These are phyloP conservation scores for Anthonomus grandis DNA, from an alignment of 1,140 invertebrate species.

Conservation along the genomic window DNA sequence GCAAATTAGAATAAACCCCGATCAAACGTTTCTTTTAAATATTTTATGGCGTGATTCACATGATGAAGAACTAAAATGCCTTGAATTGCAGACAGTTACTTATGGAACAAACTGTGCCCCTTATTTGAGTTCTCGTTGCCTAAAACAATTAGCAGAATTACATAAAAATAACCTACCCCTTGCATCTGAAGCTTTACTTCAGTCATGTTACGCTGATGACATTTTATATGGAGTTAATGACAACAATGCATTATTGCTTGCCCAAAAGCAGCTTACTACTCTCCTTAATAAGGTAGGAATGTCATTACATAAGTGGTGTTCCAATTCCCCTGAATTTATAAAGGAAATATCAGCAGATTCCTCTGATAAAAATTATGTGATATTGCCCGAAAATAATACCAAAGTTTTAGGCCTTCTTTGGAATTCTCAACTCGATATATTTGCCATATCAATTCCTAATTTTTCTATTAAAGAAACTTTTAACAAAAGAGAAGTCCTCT, in stretches of 20 bases:
- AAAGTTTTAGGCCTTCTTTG: no score
- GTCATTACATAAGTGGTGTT: slow-evolving; percentile 13
- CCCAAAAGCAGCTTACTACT: not conserved
- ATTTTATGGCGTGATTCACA: slow-evolving; percentile 44
- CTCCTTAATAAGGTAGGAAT: slow-evolving; percentile 8
- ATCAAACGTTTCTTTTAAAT: slow-evolving; percentile 38
- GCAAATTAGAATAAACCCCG: slow-evolving; percentile 37
- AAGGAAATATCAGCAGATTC: no score
- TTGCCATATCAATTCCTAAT: no score
- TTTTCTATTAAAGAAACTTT: no score
- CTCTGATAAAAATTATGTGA: no score
- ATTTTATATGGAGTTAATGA: slow-evolving; percentile 19
- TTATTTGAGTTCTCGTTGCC: slow-evolving; percentile 35
- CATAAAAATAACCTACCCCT: slow-evolving; percentile 32
- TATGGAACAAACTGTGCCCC: slow-evolving; percentile 44
- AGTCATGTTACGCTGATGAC: slow-evolving; percentile 20
- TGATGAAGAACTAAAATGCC: slow-evolving; percentile 31
- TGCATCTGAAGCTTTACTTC: slow-evolving; percentile 30
- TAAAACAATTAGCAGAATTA: slow-evolving; percentile 37
- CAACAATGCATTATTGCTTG: not conserved
- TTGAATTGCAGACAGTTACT: slow-evolving; percentile 42
- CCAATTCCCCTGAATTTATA: no score
- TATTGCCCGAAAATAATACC: no score
- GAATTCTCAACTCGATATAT: no score
- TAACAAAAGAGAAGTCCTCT: slow-evolving; percentile 17